A percentile compares a stretch with the other conserved stretches of the same genome.
Evolutionary conservation across 2,888 invertebrate species (phyloP).

Genomic region (Liopterus haemorrhoidalis): DNA sequence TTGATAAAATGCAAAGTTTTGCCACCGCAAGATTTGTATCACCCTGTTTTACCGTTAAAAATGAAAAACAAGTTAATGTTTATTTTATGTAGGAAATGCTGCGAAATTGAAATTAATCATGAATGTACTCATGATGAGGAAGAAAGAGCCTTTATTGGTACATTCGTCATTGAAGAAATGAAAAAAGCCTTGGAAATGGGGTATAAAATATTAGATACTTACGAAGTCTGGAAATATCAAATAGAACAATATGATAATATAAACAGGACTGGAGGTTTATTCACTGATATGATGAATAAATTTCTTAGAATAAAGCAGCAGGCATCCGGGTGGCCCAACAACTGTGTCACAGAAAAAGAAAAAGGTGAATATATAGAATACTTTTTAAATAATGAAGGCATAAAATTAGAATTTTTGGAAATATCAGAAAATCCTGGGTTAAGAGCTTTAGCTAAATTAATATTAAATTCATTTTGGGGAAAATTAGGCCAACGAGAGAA

Average conservation of each 20-base stretch:
- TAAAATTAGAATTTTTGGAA: constrained; percentile 14
- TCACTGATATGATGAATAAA: constrained; percentile 37
- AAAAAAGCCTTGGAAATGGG: constrained; percentile 36
- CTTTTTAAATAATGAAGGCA: constrained; percentile 24
- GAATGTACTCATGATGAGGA: constrained; percentile 36
- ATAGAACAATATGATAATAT: constrained; percentile 28
- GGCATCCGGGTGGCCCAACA: constrained; percentile 32
- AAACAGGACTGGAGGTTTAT: constrained; percentile 33
- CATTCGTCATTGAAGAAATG: constrained; percentile 40
- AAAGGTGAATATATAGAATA: constrained; percentile 22
- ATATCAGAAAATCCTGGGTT: constrained; percentile 26
- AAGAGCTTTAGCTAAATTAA: constrained; percentile 27
- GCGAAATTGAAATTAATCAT: constrained; percentile 29
- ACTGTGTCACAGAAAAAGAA: constrained; percentile 27
- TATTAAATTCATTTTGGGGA: constrained; percentile 32
- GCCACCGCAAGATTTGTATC: constrained; percentile 26
- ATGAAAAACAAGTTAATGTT: constrained; percentile 38
- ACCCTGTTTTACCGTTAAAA: constrained; percentile 35
- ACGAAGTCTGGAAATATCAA: constrained; percentile 39
- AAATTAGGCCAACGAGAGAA: constrained; percentile 27
- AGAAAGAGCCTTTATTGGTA: constrained; percentile 29
- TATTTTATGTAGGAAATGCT: constrained; percentile 38
- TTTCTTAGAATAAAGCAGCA: constrained; percentile 37
- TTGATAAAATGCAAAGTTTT: constrained; percentile 3
- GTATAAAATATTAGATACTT: constrained; percentile 36